These are phyloP conservation scores for Malaclemys terrapin DNA, from an alignment of 2,113 vertebrate species.

Conservation along the genomic window DNA sequence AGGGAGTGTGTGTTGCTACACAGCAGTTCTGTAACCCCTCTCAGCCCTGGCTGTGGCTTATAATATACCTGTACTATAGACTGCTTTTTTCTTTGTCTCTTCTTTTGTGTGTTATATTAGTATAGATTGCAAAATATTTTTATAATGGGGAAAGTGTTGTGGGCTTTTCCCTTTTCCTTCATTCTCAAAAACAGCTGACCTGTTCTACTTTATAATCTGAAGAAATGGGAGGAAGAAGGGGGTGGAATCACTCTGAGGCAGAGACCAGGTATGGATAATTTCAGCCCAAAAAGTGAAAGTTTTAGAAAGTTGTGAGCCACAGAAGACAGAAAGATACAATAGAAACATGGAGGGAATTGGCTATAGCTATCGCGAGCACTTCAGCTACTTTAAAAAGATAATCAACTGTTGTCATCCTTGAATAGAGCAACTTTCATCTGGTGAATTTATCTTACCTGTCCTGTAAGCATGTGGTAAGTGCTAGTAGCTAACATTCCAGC, in stretches of 20 bases:
- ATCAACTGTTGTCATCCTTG: background rate
- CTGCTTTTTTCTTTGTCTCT: background rate
- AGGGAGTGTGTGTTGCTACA: background rate
- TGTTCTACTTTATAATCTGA: background rate
- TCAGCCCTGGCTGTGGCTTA: background rate
- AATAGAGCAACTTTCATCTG: background rate
- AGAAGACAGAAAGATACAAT: background rate
- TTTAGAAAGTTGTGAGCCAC: background rate
- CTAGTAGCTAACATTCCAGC: background rate
- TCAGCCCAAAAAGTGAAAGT: too few relatives aligned
- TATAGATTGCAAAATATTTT: background rate
- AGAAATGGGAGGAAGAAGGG: background rate
- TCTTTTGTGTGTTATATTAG: background rate
- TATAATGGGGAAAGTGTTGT: background rate
- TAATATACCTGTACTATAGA: background rate
- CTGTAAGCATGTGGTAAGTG: background rate
- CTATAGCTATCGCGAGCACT: background rate
- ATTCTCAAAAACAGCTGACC: background rate
- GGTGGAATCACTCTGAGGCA: background rate
- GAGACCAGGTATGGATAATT: background rate
- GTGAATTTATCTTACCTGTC: background rate
- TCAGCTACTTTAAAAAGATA: background rate
- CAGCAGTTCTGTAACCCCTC: background rate
- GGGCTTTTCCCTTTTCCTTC: background rate
- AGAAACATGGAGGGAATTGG: background rate